Base-by-base conservation (phyloP, 37 sponge, comb jelly and placozoan species). In the Eunapius fragilis region DNA sequence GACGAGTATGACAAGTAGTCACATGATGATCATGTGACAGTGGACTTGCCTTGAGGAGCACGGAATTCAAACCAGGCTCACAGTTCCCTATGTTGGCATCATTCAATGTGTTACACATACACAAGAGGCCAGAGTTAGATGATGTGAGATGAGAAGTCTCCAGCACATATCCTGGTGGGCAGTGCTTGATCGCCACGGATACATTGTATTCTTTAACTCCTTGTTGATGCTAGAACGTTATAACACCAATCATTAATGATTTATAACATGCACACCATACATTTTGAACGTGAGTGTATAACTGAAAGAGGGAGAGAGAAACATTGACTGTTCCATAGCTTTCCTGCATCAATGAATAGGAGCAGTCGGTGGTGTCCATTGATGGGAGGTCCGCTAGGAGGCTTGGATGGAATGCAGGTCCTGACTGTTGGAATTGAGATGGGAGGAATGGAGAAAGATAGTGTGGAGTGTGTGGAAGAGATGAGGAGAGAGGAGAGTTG, bases 81-180 rank as follows among this genome's bases (percentile, higher is more conserved):
- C 58, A 58, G 58, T 58, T 58, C 22, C 6, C 58, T 17, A 58
- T 58, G 17, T 10, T 58, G 7, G 19, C 58, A 58, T 58, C 58
- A 58, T 58, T 10, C 58, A 58, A 58, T 17, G 58, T 58, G 58
- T 58, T 17, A 11, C 58, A 58, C 17, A 11, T 19, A 58, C 58
- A 58, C 17, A 58, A 17, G 6, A 13, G 58, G 22, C 58, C 58
- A 13, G 14, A 17, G 58, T n/a, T 12, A 12, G 14, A 19, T 58
- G 58, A 19, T 17, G 58, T 58, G 6, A 19, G 6, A 58, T 2
- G 58, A 58, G 58, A 17, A 12, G 14, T 58, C 58, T 58, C 14
- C 58, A 58, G 58, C 58, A 17, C 58, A 34, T 35, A 35, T 19
- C 78, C 78, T 14, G 78, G 78, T 34, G 78, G 78, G 37, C 78